Evolutionary conservation across 2,113 vertebrate genomes (phyloP).

Genomic region (Steatornis caripensis): DNA sequence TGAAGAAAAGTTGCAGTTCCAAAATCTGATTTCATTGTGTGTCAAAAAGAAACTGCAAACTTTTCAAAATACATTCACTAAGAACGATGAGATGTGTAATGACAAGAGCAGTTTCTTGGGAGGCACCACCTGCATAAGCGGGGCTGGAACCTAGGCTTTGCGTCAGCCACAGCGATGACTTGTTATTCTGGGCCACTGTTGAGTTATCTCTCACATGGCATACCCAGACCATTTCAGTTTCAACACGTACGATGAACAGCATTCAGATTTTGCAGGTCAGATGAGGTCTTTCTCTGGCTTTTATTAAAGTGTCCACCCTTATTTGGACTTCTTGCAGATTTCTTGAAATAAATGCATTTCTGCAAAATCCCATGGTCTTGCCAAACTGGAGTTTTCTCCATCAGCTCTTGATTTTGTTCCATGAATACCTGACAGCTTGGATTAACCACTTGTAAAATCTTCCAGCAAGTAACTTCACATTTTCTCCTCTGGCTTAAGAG

Average conservation of each 20-base stretch:
- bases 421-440: background rate
- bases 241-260: background rate
- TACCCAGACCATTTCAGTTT: background rate
- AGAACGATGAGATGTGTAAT: background rate
- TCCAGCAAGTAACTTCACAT: background rate
- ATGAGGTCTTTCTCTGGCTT: conserved; percentile 8
- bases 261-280: background rate
- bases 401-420: background rate
- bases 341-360: background rate
- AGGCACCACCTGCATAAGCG: rapidly evolving
- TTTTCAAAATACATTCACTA: background rate
- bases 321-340: background rate
- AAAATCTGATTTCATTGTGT: background rate
- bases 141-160: background rate
- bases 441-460: conserved; percentile 2
- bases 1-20: background rate
- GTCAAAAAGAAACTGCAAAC: background rate
- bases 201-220: background rate
- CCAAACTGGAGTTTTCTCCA: background rate
- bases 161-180: rapidly evolving
- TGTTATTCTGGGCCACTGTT: background rate
- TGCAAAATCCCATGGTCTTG: background rate
- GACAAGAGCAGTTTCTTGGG: background rate
- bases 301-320: background rate
- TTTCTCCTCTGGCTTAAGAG: background rate